Base-by-base conservation (phyloP, 1,140 invertebrate species). In the Thaumatotibia leucotreta region DNA sequence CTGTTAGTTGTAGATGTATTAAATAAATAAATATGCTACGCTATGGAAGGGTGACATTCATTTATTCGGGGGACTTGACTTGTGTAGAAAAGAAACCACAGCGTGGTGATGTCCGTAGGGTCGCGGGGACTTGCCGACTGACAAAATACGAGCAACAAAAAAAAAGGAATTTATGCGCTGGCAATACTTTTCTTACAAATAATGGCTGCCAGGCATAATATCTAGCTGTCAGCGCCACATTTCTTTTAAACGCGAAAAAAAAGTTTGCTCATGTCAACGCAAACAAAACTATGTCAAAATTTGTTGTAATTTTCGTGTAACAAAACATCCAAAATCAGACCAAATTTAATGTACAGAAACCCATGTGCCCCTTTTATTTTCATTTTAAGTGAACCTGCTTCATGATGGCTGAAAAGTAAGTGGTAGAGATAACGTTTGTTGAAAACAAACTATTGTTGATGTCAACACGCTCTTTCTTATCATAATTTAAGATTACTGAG, bases 251-350 rank as follows among this genome's bases (percentile, higher is more conserved):
- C 23, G 1, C n/a, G 49, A 66, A 61, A 29, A 39, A 49, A 64
- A 79, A 73, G 62, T 73, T 77, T 74, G 80, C 84, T 87, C 82
- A 81, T 89, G 87, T 89, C 85, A 89, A 86, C 80, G 84, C 83
- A 87, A 87, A 88, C 80, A 86, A 88, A 88, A 89, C 77, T 86
- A 85, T 83, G 83, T 88, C 82, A 88, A 87, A 84, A 83, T 79
- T 88, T 80, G 72, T 85, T 83, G 82, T 82, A 89, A 89, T 87
- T 89, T 87, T 83, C 73, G 70, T 82, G 87, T 89, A 83, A 83
- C 76, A 84, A 45, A 84, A 74, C 84, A 86, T 76, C 83, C 82
- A 75, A 83, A 73, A 75, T 73, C 65, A 74, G 66, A 69, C 65
- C 82, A 61, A 71, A 75, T 75, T 78, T 76, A 74, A 79, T 80